Conservation (phyloP, 2,113 vertebrate species). For the Nyctibius bracteatus region DNA sequence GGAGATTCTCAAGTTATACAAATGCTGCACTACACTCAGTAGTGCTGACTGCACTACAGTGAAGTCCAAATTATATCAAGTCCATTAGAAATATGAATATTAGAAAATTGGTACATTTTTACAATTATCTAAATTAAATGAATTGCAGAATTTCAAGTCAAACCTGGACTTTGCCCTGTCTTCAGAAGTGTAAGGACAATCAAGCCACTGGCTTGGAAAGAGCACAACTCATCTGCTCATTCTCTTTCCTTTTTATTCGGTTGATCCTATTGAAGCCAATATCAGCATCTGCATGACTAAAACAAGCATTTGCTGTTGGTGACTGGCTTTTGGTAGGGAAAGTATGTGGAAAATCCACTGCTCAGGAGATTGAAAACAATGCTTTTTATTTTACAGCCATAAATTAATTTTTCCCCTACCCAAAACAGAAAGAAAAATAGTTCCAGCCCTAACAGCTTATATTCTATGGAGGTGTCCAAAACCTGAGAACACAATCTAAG, state of each 20-base stretch:
- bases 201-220: background rate
- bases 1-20: background rate
- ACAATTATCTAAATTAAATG: background rate
- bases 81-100: background rate
- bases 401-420: background rate
- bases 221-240: background rate
- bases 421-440: background rate
- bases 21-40: background rate
- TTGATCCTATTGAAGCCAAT: background rate
- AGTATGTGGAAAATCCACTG: background rate
- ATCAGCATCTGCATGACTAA: background rate
- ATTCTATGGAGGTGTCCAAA: background rate
- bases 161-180: conserved; percentile 5
- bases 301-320: background rate
- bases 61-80: background rate
- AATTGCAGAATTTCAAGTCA: background rate
- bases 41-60: too few species aligned
- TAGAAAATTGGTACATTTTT: background rate
- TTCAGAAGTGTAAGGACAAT: background rate
- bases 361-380: background rate
- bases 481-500: background rate
- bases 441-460: background rate
- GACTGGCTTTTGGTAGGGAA: background rate
- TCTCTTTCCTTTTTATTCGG: background rate
- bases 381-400: background rate